Conservation (phyloP, 2,888 invertebrate genomes). For the Nemotelus pantherinus region DNA sequence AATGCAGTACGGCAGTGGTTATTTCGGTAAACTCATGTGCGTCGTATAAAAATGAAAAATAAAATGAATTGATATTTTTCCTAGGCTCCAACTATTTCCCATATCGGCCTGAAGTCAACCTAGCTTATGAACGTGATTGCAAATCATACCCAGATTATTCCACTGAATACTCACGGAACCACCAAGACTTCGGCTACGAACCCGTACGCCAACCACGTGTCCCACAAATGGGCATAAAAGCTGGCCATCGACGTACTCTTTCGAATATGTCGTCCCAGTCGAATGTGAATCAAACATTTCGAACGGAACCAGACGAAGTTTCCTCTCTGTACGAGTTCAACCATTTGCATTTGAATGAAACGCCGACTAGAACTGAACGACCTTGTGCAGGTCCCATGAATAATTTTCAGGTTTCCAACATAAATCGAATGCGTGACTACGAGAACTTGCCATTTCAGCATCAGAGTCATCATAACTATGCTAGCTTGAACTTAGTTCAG, state of each 20-base stretch:
- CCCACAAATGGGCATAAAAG: constrained; percentile 64
- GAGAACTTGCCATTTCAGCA: constrained; percentile 56
- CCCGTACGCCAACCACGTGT: constrained; percentile 57
- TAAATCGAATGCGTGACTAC: constrained; percentile 59
- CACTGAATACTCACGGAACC: constrained; percentile 59
- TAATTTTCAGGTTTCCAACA: constrained; percentile 28
- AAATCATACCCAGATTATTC: constrained; percentile 65
- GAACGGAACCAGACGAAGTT: constrained; percentile 70
- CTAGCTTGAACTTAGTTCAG: neutral
- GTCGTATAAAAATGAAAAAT: neutral
- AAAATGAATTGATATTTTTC: neutral
- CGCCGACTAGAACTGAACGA: constrained; percentile 13
- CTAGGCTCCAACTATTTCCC: constrained; percentile 64
- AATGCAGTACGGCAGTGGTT: constrained; percentile 59
- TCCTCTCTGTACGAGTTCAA: constrained; percentile 59
- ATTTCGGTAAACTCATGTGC: constrained; percentile 58
- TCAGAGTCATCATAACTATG: constrained; percentile 49
- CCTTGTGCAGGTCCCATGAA: constrained; percentile 1
- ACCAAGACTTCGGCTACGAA: constrained; percentile 61
- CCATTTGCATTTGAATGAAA: constrained; percentile 54
- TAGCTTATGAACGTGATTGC: constrained; percentile 62
- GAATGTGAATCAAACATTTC: constrained; percentile 72
- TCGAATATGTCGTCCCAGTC: constrained; percentile 76
- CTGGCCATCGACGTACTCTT: constrained; percentile 77
- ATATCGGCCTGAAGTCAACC: constrained; percentile 62